Conservation (phyloP, 2,113 vertebrate genomes). For the Rhea pennata region DNA sequence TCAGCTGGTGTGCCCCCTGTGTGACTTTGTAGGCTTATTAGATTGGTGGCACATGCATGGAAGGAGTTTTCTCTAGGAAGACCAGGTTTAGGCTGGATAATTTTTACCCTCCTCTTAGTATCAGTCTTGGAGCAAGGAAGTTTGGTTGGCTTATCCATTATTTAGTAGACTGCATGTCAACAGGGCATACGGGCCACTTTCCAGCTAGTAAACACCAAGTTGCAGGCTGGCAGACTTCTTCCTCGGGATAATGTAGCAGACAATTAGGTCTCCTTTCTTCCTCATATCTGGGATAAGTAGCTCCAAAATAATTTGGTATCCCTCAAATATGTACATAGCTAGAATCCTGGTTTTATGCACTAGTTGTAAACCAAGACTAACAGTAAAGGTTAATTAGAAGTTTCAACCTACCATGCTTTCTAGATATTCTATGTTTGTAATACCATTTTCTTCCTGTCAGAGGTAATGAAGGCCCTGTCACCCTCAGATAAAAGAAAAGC, state of each 20-base stretch:
- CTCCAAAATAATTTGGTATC: neutral
- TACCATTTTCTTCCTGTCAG: neutral
- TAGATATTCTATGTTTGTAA: neutral
- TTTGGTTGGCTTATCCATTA: neutral
- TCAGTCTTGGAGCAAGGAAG: neutral
- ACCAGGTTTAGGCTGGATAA: neutral
- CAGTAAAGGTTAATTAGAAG: neutral
- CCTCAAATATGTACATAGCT: neutral
- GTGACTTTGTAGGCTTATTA: neutral
- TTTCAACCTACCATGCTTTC: neutral
- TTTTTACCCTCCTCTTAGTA: neutral
- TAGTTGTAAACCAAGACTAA: neutral
- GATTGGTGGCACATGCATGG: neutral
- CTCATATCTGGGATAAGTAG: neutral
- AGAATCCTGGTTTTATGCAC: neutral
- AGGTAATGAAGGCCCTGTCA: neutral
- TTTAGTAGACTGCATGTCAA: neutral
- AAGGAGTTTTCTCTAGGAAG: neutral
- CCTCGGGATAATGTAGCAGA: neutral
- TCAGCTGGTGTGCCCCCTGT: neutral
- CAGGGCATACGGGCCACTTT: no score
- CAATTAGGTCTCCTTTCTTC: neutral
- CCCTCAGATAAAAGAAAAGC: neutral
- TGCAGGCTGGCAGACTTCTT: neutral
- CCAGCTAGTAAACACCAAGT: neutral